Base-by-base conservation (phyloP, 2,888 invertebrate species). In the Caradrina clavipalpis region DNA sequence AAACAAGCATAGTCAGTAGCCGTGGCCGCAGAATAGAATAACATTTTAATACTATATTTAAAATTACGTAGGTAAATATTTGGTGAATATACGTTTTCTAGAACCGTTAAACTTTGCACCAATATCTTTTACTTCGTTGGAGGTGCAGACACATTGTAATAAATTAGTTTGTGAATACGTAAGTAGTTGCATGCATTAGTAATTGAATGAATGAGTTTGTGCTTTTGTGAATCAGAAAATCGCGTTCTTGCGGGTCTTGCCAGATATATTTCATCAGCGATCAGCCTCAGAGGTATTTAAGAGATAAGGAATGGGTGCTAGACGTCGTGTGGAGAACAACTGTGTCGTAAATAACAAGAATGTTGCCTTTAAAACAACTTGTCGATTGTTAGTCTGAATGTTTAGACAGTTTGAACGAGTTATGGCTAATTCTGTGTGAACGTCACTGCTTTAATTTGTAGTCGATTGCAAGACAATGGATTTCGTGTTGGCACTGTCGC, bases 341-440 rank as follows among this genome's bases (percentile, higher is more conserved):
- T 69, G 71, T 51, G 66, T 69, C 74, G 67, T 80, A 80, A 83
- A 84, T 83, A 78, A 73, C 56, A 57, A 73, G 63, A 78, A 73
- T 68, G 69, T 57, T 78, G 55, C 60, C 59, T 69, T 84, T 82
- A 74, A 78, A 86, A 73, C 82, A 83, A 77, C 76, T 82, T 76
- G 81, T 73, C 73, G 73, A 80, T 77, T 85, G 81, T 84, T 83
- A 82, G 81, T 80, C 77, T 77, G 79, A 71, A 78, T 83, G 74
- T 81, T 83, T 80, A 56, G 78, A 85, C 66, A 72, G 61, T 72
- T 81, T 76, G 67, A 17, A 39, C 58, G 62, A 79, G 83, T 87
- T 86, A 85, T 83, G 82, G 82, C 74, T 54, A 75, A 79, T 81
- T 81, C 66, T 69, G 42, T 74, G 79, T 70, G 70, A 81, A 79